Evolutionary conservation across 2,113 vertebrate genomes (phyloP).

Genomic region (Equus przewalskii): DNA sequence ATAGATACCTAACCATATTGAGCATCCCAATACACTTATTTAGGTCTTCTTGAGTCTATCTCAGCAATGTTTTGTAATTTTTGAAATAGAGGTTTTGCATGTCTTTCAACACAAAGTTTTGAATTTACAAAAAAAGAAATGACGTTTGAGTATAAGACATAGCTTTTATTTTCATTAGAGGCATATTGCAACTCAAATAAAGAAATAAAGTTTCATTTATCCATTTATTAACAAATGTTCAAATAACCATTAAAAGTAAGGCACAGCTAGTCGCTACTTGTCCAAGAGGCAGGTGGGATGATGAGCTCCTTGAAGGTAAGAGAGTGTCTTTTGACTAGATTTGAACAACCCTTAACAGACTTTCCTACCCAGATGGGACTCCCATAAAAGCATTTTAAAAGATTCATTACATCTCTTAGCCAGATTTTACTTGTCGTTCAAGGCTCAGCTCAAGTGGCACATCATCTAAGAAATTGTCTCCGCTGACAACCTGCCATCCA

Average conservation of each 20-base stretch:
- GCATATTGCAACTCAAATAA: not conserved
- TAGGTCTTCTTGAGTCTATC: not conserved
- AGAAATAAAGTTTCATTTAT: not conserved
- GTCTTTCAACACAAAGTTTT: constrained; percentile 3
- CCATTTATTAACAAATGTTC: constrained; percentile 15
- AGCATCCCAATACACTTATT: not conserved
- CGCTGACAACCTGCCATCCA: not conserved
- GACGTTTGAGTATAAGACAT: not conserved
- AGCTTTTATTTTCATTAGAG: not conserved
- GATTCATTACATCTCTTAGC: not conserved
- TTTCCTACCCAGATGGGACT: not conserved
- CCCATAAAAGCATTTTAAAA: not conserved
- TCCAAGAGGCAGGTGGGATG: not conserved
- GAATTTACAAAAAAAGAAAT: not conserved
- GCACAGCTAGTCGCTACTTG: not conserved
- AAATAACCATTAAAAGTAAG: constrained; percentile 25
- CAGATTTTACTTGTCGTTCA: not conserved
- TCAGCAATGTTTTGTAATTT: not conserved
- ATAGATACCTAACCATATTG: not conserved
- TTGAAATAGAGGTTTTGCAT: not conserved
- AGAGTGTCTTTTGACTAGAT: not conserved
- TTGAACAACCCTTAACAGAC: not conserved
- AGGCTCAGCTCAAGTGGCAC: constrained; percentile 26
- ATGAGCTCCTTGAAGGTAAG: not conserved
- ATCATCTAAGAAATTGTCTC: not conserved